phyloP scores from a whole-genome alignment of 2,888 invertebrate species.

The Orthosia gothica region DNA sequence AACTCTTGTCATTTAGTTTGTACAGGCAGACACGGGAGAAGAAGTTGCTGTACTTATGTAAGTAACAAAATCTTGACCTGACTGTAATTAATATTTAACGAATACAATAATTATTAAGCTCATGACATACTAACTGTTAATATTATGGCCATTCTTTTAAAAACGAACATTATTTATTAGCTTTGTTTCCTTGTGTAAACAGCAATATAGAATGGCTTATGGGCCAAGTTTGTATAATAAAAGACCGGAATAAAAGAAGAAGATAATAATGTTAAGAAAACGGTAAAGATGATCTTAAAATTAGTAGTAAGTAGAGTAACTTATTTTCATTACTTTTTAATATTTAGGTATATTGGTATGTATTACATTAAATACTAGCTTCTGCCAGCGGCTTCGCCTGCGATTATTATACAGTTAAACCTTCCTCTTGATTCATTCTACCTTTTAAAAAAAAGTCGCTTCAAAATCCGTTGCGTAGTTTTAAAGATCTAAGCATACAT shows the following conservation, averaged over 20 bases:
- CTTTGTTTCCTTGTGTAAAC: slow-evolving; percentile 9
- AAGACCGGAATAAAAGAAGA: neutral
- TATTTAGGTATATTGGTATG: too few relatives aligned
- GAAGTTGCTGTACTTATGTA: slow-evolving; percentile 1
- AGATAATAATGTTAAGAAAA: neutral
- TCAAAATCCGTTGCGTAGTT: too few relatives aligned
- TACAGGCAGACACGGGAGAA: neutral
- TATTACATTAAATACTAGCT: too few relatives aligned
- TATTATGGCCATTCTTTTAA: neutral
- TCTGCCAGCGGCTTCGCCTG: too few relatives aligned
- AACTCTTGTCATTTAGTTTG: neutral
- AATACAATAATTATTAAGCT: neutral
- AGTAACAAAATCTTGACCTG: slow-evolving; percentile 15
- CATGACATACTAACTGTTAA: neutral
- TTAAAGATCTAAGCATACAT: too few relatives aligned
- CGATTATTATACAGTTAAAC: too few relatives aligned
- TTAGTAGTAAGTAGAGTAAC: neutral
- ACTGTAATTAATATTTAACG: slow-evolving; percentile 9
- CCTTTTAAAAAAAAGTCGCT: too few relatives aligned
- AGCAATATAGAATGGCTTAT: neutral
- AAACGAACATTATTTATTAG: neutral
- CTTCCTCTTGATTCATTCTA: too few relatives aligned
- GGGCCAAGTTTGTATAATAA: neutral
- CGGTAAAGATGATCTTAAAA: neutral
- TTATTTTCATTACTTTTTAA: too few relatives aligned